Base-by-base conservation (phyloP, 2,797 vertebrate species). In the Brotula barbata region DNA sequence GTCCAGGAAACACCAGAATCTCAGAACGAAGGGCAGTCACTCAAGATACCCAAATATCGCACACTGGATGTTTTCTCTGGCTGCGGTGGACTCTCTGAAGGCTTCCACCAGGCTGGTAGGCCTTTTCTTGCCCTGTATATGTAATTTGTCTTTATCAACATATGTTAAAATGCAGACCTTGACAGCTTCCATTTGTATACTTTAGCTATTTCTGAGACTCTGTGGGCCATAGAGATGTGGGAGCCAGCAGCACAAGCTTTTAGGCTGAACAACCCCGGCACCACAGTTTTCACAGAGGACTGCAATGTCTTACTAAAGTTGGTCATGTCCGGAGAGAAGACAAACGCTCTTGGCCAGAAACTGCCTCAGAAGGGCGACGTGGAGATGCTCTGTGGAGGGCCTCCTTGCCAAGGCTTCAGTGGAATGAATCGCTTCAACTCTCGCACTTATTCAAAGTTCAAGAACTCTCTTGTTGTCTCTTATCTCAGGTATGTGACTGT, bases 391-490 rank as follows among this genome's bases (percentile, higher is more conserved):
- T 99, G 97, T 0, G 97, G 97, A 0, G 97, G 97, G 0, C 97
- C 97, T 0, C 97, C 97, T 0, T 99, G 97, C 86, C 97, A 99
- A 86, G 96, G 96, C 19, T 98, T 99, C 85, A 98, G 96, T 0
- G 97, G 97, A 39, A 99, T 99, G 97, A 99, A 99, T 89, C 94
- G 97, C 77, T 99, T 99, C 90, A 99, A 99, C 77, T 99, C 97
- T 0, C 94, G 97, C 28, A 98, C 96, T 13, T 99, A 99, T 68
- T 99, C 97, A 1, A 96, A 96, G 73, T 99, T 99, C 89, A 99
- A 99, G 86, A 99, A 99, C 83, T 99, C 96, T 0, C 83, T 99
- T 3, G 97, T 99, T 67, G 97, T 98, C 33, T 98, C 97, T 2
- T 99, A 97, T 81, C 92, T 98, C 81, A 99, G 96, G 97, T 98